Base-by-base conservation (phyloP, 2,113 vertebrate species). In the Odontophorus gujanensis region DNA sequence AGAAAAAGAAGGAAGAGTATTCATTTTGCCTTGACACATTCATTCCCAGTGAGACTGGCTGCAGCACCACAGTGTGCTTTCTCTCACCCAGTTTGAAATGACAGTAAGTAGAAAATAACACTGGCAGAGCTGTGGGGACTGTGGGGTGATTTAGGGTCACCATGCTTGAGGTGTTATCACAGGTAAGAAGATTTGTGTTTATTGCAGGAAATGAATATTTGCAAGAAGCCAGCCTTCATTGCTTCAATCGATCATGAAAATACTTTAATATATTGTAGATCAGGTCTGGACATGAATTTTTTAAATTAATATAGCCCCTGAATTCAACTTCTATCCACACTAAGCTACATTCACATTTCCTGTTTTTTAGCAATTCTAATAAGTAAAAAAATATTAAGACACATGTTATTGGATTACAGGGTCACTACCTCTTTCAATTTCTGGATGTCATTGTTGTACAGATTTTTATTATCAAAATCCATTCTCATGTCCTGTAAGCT, bases 361-460 rank as follows among this genome's bases (percentile, higher is more conserved):
- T 30, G 11, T 63, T 65, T 90, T 45, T 75, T 88, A 95, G 4
- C 22, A 90, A 90, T 73, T 97, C 85, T 87, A 96, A 85, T 91
- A 94, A 93, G 69, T 81, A 95, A 96, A 96, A 78, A 94, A 91
- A 69, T 48, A 92, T 88, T 92, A 95, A 86, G 84, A 78, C 34
- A 93, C 42, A 34, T 43, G 59, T 82, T 96, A 96, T 51, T 85
- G 90, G 86, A 94, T 97, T 93, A 92, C 53, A 95, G 78, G 63
- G 88, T 94, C 78, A 79, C 87, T 79, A 76, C 50, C 71, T 72
- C 66, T 96, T 95, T 94, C 90, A 97, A 94, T 94, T 96, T 95
- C 48, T 85, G 62, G n/a, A 76, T 74, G 85, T 91, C 67, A 85
- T 63, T 92, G 69, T 90, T 76, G 81, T 62, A 81, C n/a, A 92